Conservation (phyloP, 2,797 vertebrate species). For the Hipposideros larvatus region DNA sequence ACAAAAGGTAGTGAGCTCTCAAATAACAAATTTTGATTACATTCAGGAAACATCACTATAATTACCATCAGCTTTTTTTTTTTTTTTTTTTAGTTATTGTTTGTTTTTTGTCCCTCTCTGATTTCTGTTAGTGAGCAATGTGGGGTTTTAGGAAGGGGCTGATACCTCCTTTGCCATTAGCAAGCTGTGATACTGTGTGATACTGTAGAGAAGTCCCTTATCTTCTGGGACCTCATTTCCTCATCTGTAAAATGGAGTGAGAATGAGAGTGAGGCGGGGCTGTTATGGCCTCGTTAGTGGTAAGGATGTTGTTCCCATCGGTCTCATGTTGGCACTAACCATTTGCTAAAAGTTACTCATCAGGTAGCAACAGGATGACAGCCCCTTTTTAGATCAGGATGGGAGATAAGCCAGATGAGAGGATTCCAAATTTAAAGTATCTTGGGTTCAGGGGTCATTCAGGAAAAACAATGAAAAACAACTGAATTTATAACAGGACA, state of each 20-base stretch:
- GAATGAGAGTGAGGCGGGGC: not conserved
- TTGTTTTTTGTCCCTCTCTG: not conserved
- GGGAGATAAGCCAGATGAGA: not conserved
- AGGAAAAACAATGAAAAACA: not conserved
- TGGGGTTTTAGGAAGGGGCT: not conserved
- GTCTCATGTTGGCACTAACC: not conserved
- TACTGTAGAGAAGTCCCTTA: not conserved
- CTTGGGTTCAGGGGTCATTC: not conserved
- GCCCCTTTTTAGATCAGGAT: not conserved
- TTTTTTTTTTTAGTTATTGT: not conserved
- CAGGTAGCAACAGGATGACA: not conserved
- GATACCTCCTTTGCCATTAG: not conserved
- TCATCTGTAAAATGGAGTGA: not conserved
- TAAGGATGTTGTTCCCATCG: not conserved
- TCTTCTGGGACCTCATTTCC: not conserved
- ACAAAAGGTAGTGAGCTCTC: not conserved
- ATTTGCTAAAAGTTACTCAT: not conserved
- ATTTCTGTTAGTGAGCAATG: not conserved
- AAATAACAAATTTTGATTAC: not conserved
- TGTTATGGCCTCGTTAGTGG: not conserved
- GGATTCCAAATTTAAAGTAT: not conserved
- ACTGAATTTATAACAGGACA: not conserved
- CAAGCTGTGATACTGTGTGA: not conserved
- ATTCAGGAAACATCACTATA: conserved; percentile 42
- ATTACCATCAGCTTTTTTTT: not conserved